Conservation (phyloP, 2,113 vertebrate genomes). For the Bubo blakistoni region DNA sequence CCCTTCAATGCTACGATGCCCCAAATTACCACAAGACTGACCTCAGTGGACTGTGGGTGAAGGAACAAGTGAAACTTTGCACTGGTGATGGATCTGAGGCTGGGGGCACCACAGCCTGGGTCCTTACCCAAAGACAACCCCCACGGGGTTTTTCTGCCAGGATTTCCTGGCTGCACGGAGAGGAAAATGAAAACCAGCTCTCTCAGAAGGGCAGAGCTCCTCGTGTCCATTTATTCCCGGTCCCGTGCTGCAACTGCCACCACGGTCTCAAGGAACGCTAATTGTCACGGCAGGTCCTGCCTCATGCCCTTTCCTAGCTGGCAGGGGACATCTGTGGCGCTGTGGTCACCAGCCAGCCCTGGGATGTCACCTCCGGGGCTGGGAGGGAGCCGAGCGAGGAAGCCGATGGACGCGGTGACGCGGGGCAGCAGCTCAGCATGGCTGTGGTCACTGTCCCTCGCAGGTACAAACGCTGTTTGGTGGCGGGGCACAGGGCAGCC, state of each 20-base stretch:
- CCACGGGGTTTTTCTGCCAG: not conserved
- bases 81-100: not conserved
- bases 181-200: not conserved
- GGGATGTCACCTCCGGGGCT: not conserved
- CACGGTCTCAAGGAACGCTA: accelerated
- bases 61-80: not conserved
- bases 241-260: not conserved
- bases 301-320: not conserved
- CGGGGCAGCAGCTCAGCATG: not conserved
- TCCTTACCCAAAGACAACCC: not conserved
- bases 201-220: not conserved
- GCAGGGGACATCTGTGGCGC: accelerated
- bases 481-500: not conserved
- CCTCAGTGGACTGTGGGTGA: not conserved
- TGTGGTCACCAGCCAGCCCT: not conserved
- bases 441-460: not conserved
- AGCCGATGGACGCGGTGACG: accelerated
- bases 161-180: not conserved
- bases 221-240: not conserved
- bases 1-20: too few relatives aligned
- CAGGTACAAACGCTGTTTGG: not conserved
- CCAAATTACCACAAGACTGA: not conserved
- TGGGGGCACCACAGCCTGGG: not conserved
- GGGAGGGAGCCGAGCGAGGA: not conserved
- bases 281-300: not conserved